phyloP scores from a whole-genome alignment of 2,888 invertebrate genomes.

The Eumacrocentrus americanus region DNA sequence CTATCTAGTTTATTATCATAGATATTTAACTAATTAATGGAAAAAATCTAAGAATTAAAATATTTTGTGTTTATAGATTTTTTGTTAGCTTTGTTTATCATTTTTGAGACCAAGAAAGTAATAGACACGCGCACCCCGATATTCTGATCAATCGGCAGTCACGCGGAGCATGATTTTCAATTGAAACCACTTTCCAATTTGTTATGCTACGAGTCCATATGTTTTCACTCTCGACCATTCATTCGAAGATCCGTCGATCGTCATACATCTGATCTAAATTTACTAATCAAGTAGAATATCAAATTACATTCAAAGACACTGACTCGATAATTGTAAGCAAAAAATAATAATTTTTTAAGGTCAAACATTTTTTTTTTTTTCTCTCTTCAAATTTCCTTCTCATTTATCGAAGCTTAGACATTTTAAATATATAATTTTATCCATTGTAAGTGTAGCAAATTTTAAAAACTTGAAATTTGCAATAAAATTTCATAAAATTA shows the following conservation, averaged over 20 bases:
- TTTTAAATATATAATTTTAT: not conserved
- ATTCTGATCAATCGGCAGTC: slow-evolving; percentile 13
- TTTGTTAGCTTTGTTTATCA: slow-evolving; percentile 1
- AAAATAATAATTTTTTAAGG: too few relatives aligned
- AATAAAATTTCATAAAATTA: not conserved
- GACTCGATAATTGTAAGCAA: not conserved
- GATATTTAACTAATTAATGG: too few relatives aligned
- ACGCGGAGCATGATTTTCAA: slow-evolving; percentile 39
- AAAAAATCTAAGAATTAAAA: too few relatives aligned
- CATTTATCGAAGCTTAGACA: not conserved
- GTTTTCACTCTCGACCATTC: slow-evolving; percentile 45
- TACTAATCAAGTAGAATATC: not conserved
- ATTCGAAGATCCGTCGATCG: slow-evolving; percentile 31
- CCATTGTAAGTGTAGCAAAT: not conserved
- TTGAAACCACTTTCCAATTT: slow-evolving; percentile 47
- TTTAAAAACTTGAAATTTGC: not conserved
- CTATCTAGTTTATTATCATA: not conserved
- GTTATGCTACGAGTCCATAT: slow-evolving; percentile 41
- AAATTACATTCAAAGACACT: not conserved
- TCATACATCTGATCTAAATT: not conserved
- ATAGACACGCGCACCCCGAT: slow-evolving; percentile 19
- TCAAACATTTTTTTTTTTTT: too few relatives aligned
- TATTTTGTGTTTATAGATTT: not conserved
- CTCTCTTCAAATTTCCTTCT: not conserved
- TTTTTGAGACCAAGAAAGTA: slow-evolving; percentile 21